Percentiles rank a stretch among this genome's conserved stretches.
Evolutionary conservation across 2,797 vertebrate species (phyloP).

Genomic region (Astyanax mexicanus): DNA sequence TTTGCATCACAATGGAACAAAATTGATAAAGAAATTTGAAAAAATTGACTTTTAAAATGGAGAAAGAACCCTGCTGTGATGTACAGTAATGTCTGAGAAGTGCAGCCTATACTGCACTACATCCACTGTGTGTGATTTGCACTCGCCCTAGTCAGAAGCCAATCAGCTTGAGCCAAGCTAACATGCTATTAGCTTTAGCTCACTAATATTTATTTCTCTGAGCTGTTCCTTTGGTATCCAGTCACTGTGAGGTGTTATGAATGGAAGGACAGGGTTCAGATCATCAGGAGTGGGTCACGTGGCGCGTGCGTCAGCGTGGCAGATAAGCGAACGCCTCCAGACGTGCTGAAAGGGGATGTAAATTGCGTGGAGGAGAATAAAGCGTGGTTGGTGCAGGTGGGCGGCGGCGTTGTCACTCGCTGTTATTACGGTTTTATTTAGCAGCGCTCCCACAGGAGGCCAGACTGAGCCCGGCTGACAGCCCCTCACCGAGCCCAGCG

Average conservation of each 20-base stretch:
- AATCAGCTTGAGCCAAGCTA: too few species aligned
- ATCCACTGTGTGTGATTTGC: too few species aligned
- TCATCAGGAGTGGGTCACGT: not conserved
- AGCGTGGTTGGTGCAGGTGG: conserved; percentile 35
- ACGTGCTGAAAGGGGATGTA: conserved; percentile 35
- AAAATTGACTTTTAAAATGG: too few species aligned
- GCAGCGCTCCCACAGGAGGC: conserved; percentile 34
- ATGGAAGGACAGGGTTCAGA: not conserved
- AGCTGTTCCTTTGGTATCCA: not conserved
- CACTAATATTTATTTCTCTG: not conserved
- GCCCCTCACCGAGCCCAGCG: conserved; percentile 14
- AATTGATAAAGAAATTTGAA: too few species aligned
- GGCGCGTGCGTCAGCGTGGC: not conserved
- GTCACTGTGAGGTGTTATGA: not conserved
- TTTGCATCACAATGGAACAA: too few species aligned
- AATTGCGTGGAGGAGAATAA: conserved; percentile 47
- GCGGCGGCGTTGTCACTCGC: conserved; percentile 32
- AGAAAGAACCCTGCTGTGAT: too few species aligned
- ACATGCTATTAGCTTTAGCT: not conserved
- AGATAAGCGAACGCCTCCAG: conserved; percentile 26
- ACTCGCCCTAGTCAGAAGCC: too few species aligned
- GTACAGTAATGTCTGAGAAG: too few species aligned
- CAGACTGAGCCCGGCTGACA: conserved; percentile 49
- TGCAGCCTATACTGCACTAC: too few species aligned
- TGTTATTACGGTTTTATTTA: conserved; percentile 58